phyloP scores from a whole-genome alignment of 2,797 vertebrate genomes.

The Spondyliosoma cantharus region DNA sequence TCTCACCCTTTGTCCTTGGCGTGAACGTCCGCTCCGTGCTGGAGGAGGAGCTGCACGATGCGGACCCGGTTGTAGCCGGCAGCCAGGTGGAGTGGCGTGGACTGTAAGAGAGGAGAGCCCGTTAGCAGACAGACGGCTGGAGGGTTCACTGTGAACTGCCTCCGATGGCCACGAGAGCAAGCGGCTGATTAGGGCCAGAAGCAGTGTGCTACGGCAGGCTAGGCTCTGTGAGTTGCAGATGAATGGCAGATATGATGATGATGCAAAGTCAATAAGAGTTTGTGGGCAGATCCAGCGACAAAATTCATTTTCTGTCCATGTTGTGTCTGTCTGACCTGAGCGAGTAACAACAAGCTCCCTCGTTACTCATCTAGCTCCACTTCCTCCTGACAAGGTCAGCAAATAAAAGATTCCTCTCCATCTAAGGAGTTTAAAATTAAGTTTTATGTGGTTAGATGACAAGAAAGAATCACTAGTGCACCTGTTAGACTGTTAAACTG shows the following conservation, averaged over 20 bases:
- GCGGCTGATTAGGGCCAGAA: conserved; percentile 79
- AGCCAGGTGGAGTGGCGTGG: conserved; percentile 96
- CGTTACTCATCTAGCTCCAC: conserved; percentile 18
- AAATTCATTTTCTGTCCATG: conserved; percentile 26
- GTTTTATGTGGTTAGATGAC: conserved; percentile 33
- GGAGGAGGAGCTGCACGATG: conserved; percentile 98
- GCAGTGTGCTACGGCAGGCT: conserved; percentile 69
- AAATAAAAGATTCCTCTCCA: neutral
- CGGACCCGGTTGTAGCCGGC: conserved; percentile 98
- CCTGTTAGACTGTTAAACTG: conserved; percentile 23
- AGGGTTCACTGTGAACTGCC: conserved; percentile 39
- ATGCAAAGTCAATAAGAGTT: conserved; percentile 62
- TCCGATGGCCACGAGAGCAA: conserved; percentile 66
- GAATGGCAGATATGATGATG: conserved; percentile 61
- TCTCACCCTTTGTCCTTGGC: conserved; percentile 98
- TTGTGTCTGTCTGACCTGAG: conserved; percentile 43
- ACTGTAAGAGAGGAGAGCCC: conserved; percentile 83
- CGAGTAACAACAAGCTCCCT: conserved; percentile 27
- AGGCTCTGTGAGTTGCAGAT: conserved; percentile 75
- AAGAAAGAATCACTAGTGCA: conserved; percentile 28
- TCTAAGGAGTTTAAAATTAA: conserved; percentile 2
- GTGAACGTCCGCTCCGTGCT: conserved; percentile 97
- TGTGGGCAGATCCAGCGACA: conserved; percentile 41
- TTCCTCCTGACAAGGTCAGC: conserved; percentile 16
- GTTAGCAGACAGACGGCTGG: conserved; percentile 37